Evolutionary conservation across 2,888 invertebrate genomes (phyloP), one percentile per base, ranked within the genome.

Genomic region (Campopleginae sp.): DNA sequence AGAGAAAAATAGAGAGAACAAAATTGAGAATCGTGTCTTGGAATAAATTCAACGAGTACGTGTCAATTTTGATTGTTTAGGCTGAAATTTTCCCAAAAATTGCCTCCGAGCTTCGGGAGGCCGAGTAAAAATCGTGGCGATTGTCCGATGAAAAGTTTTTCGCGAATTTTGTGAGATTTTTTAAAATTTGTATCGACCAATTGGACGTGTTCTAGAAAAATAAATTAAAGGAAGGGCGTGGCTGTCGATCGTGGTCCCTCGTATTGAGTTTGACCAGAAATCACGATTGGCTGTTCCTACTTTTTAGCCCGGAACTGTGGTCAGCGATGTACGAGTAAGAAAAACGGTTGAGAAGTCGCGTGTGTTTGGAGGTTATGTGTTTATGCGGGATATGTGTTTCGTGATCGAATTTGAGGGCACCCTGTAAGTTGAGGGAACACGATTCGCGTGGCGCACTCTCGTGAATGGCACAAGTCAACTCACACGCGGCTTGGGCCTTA

Each of bases 391-490:
- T 8, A 12, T 10, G 8, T 19, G 38, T 38, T n/a, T n/a, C 1
- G 65, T 10, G 38, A 65, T 33, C 38, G 65, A 38, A 38, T 65
- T 19, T 19, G 33, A 19, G 65, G 33, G 65, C 38, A 65, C 48
- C 44, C 68, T 61, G 38, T 44, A 72, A 86, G 71, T 72, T 58
- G 71, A 42, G 54, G 1, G 38, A 42, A 80, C 82, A 75, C 74
- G 80, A 31, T 70, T 85, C 80, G 83, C 85, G 82, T 80, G 78
- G 85, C 80, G 46, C 48, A 78, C 74, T 44, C 82, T 85, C 84
- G 84, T 89, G 87, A 89, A 90, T 88, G 89, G 87, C 87, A 78
- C 80, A 88, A 87, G 87, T 85, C 77, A 86, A 85, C 81, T 72
- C 70, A 19, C 51, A 38, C 70, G 80, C 81, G 46, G 42, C 61